A percentile compares a stretch with the other conserved stretches of the same genome.
Evolutionary conservation across 2,113 vertebrate genomes (phyloP).

Genomic region (Galeopterus variegatus): DNA sequence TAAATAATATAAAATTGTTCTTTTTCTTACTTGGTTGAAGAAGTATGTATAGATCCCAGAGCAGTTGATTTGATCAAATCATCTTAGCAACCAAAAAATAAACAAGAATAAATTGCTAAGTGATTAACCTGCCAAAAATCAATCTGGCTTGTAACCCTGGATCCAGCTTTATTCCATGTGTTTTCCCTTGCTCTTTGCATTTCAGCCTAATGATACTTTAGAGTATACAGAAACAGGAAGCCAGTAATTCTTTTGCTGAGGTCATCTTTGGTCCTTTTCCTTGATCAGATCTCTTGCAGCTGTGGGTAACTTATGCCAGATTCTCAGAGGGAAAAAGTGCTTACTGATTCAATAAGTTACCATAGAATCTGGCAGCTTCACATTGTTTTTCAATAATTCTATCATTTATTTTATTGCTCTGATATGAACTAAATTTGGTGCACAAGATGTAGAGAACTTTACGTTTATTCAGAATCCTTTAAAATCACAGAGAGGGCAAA

Average conservation of each 20-base stretch:
- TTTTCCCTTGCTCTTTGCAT: constrained; percentile 70
- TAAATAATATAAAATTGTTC: constrained; percentile 21
- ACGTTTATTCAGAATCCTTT: constrained; percentile 30
- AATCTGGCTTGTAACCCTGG: constrained; percentile 62
- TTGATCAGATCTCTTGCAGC: constrained; percentile 78
- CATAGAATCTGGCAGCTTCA: constrained; percentile 53
- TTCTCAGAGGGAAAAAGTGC: constrained; percentile 55
- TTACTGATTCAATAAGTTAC: constrained; percentile 65
- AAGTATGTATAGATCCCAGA: constrained; percentile 57
- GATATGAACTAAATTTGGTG: constrained; percentile 36
- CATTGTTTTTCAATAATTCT: constrained; percentile 65
- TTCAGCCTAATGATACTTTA: constrained; percentile 64
- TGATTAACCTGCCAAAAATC: constrained; percentile 57
- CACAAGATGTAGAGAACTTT: constrained; percentile 36
- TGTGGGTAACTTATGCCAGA: constrained; percentile 72
- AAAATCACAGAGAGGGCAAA: constrained; percentile 39
- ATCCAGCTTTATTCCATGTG: constrained; percentile 59
- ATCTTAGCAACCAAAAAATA: constrained; percentile 70
- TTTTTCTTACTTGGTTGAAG: constrained; percentile 52
- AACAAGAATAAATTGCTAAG: constrained; percentile 60
- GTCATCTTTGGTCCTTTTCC: constrained; percentile 66
- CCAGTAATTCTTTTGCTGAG: constrained; percentile 66
- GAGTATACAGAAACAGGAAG: constrained; percentile 70
- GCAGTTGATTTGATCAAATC: constrained; percentile 32
- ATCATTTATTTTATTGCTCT: constrained; percentile 54